phyloP scores from a whole-genome alignment of 2,797 vertebrate genomes.

The Phalloptychus januarius region DNA sequence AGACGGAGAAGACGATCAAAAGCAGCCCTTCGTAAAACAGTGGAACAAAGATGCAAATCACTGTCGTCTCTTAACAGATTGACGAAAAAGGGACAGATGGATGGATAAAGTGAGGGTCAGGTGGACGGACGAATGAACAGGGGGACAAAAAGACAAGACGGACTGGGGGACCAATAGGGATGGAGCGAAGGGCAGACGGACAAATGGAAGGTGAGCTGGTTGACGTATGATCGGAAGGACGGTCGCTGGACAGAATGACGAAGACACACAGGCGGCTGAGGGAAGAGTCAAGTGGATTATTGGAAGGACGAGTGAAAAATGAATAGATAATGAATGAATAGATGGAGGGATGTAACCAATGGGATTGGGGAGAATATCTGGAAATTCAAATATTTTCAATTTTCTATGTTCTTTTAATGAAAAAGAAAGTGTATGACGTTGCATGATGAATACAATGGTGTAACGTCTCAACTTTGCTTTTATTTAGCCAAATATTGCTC shows the following conservation, averaged over 20 bases:
- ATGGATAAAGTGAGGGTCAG: not conserved
- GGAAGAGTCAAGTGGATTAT: not conserved
- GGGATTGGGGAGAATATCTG: not conserved
- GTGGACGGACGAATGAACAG: not conserved
- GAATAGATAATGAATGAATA: not conserved
- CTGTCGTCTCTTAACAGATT: not conserved
- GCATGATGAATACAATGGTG: not conserved
- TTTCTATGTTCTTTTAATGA: not conserved
- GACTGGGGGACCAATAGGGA: not conserved
- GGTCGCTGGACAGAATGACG: not conserved
- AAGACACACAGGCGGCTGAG: not conserved
- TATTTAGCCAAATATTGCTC: not conserved
- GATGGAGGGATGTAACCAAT: not conserved
- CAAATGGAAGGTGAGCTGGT: not conserved
- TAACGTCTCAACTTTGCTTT: not conserved
- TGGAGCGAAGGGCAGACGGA: not conserved
- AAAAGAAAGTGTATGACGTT: not conserved
- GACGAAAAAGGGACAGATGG: not conserved
- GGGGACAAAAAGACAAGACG: not conserved
- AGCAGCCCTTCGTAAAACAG: no score
- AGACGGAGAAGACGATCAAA: no score
- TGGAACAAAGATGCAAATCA: not conserved
- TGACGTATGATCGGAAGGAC: not conserved
- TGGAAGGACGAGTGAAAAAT: not conserved
- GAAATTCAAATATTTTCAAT: not conserved